Evolutionary conservation across 2,797 vertebrate species (phyloP), one percentile per base, ranked within the genome.

Genomic region (Cuniculus paca): DNA sequence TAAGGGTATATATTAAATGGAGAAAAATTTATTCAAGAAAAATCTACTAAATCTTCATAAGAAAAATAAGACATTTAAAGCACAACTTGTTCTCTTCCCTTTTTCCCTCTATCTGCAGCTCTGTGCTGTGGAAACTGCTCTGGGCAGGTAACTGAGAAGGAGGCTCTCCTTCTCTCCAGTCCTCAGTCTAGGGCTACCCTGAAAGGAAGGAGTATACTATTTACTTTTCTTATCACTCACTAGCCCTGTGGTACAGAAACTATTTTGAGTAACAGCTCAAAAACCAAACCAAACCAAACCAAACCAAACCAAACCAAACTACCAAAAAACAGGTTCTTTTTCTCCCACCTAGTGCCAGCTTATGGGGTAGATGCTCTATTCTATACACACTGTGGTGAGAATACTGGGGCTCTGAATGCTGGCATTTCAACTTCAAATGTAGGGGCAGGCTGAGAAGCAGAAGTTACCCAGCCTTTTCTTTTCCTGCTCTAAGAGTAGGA

Each of bases 21-120:
- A 93, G 58, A 95, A 89, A 94, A 48, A 90, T 45, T 96, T 81
- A 81, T 74, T 94, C 22, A 88, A 91, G 52, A 80, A 90, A 90
- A 61, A 54, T 78, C 24, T 84, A 81, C 6, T 68, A 45, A 79
- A 48, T 89, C 42, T 94, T 75, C 42, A 28, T 87, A 89, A 92
- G 68, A 90, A 89, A 4, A 72, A 42, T n/a, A n/a, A 91, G 61
- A 54, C 48, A 91, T 78, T 7, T 93, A 75, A 85, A 80, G 1
- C 14, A 80, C 6, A 56, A n/a, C 26, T 48, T 79, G 68, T 22
- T 83, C 56, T 68, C 31, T 81, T 82, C 19, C 13, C 56, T 52
- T 68, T 28, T 79, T 8, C 58, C 14, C 20, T 39, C 36, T 22
- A 3, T 52, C 0, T 72, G 75, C 4, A 72, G 68, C 12, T 82